These are phyloP conservation scores for Sterna hirundo DNA, from an alignment of 2,113 vertebrate genomes.

Conservation along the genomic window DNA sequence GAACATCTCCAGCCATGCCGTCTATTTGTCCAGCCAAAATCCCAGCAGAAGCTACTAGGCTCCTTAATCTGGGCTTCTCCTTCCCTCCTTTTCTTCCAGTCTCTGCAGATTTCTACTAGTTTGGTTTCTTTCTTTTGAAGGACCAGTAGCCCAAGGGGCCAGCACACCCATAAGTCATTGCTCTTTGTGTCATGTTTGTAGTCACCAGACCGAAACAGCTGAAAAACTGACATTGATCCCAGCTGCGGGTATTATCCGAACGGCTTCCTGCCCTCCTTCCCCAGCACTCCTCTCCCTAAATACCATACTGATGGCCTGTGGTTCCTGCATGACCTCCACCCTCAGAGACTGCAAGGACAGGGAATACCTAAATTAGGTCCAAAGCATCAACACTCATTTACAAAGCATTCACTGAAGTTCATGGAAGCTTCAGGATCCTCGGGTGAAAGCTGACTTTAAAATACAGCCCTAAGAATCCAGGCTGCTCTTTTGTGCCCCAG, in stretches of 20 bases:
- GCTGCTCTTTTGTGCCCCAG: not conserved
- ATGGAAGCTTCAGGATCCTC: not conserved
- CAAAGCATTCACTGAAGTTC: not conserved
- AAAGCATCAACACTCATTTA: not conserved
- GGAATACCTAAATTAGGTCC: not conserved
- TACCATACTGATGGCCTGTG: not conserved
- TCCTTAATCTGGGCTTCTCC: not conserved
- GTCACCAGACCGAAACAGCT: not conserved
- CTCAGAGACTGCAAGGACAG: not conserved
- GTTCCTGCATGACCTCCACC: not conserved
- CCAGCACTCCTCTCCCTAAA: not conserved
- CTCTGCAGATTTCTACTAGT: not conserved
- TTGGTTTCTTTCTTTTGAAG: not conserved
- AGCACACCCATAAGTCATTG: not conserved
- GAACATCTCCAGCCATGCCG: not conserved
- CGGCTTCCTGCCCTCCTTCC: not conserved
- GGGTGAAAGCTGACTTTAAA: not conserved
- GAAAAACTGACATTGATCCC: not conserved
- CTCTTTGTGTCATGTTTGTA: not conserved
- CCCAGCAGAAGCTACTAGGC: not conserved
- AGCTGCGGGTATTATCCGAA: not conserved
- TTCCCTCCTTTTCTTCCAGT: not conserved
- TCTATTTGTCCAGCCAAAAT: not conserved
- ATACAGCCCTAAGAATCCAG: not conserved
- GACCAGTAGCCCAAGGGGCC: not conserved